phyloP scores from a whole-genome alignment of 1,140 invertebrate species.

The Chymomyza costata region DNA sequence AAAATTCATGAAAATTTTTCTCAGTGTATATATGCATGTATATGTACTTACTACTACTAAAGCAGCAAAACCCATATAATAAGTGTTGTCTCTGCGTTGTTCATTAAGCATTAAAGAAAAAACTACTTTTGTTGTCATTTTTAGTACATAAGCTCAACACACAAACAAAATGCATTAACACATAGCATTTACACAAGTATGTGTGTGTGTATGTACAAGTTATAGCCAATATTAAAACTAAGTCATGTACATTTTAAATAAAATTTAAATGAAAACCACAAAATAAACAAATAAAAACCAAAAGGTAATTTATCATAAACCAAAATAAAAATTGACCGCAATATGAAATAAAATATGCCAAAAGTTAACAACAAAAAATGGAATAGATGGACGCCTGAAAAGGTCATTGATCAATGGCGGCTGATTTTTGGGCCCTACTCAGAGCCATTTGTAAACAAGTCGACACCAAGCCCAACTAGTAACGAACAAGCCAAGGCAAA shows the following conservation, averaged over 20 bases:
- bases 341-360: too few relatives aligned
- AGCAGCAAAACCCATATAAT: too few relatives aligned
- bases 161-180: background rate
- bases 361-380: conserved; percentile 39
- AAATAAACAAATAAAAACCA: conserved; percentile 3
- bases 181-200: conserved; percentile 6
- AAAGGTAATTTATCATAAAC: conserved; percentile 16
- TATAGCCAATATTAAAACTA: conserved; percentile 36
- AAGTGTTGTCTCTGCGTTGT: too few relatives aligned
- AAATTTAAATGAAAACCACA: conserved; percentile 38
- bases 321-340: conserved; percentile 32
- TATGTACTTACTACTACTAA: too few relatives aligned
- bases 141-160: conserved; percentile 10
- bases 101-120: too few relatives aligned
- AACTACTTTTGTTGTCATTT: conserved; percentile 11
- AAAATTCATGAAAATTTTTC: conserved; percentile 17
- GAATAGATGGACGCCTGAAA: too few relatives aligned
- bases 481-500: too few relatives aligned
- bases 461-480: too few relatives aligned
- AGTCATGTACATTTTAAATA: conserved; percentile 54
- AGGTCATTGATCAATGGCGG: conserved; percentile 43
- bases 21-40: conserved; percentile 26
- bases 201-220: conserved; percentile 33
- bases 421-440: too few relatives aligned
- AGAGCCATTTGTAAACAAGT: too few relatives aligned